These are phyloP conservation scores for Pachydiplax longipennis DNA, from an alignment of 2,888 invertebrate species.

Conservation along the genomic window DNA sequence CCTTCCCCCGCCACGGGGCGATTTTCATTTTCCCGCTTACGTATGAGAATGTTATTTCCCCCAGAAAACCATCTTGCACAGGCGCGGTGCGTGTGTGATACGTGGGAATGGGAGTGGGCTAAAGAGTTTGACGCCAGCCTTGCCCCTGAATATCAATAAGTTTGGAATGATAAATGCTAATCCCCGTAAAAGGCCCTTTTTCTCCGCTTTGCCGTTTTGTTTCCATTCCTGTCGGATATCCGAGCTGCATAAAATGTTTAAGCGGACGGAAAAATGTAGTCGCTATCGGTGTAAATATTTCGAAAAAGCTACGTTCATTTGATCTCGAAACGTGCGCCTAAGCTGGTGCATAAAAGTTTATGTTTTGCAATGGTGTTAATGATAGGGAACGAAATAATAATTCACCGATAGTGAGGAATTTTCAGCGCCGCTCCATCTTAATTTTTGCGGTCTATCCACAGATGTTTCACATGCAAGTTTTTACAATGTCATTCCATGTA, in stretches of 20 bases:
- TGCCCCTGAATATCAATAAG: conserved; percentile 33
- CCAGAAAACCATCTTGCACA: too few relatives aligned
- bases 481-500: too few relatives aligned
- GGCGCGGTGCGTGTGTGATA: not conserved
- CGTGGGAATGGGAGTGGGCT: not conserved
- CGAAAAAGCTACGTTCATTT: not conserved
- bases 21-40: not conserved
- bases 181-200: not conserved
- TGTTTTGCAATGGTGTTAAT: not conserved
- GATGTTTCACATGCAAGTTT: too few relatives aligned
- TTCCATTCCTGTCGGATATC: not conserved
- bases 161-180: conserved; percentile 28
- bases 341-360: not conserved
- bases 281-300: not conserved
- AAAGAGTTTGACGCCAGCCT: not conserved
- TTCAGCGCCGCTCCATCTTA: too few relatives aligned
- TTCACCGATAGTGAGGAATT: too few relatives aligned
- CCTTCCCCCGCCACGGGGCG: not conserved
- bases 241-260: not conserved
- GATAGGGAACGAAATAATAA: not conserved
- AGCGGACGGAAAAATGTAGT: not conserved
- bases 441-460: too few relatives aligned
- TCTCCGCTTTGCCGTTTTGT: not conserved
- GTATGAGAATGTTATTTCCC: not conserved
- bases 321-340: not conserved